These are phyloP conservation scores for Galeruca laticollis DNA, from an alignment of 2,888 invertebrate species.

Conservation along the genomic window DNA sequence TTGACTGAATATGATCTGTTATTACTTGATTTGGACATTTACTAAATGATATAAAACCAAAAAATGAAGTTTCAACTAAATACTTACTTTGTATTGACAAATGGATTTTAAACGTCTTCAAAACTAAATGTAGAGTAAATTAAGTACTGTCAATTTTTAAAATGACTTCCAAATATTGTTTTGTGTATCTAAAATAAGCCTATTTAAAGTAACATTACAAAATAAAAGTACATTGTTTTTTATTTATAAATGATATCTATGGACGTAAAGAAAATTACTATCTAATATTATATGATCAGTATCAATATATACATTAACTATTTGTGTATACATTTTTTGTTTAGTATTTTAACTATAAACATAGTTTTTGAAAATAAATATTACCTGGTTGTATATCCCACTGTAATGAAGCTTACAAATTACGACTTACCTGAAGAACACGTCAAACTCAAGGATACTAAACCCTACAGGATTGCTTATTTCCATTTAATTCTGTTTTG, in stretches of 20 bases:
- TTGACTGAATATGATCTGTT: slow-evolving; percentile 30
- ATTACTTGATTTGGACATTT: slow-evolving; percentile 28
- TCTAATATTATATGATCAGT: neutral
- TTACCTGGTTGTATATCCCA: neutral
- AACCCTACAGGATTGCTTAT: no score
- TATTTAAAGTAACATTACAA: neutral
- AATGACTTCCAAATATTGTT: neutral
- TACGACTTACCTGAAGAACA: neutral
- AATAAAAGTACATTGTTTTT: neutral
- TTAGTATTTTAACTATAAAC: neutral
- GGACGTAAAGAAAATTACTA: neutral
- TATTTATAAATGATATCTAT: neutral
- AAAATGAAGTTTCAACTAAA: slow-evolving; percentile 26
- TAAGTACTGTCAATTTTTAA: neutral
- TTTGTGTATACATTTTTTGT: no score
- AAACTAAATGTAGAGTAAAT: slow-evolving; percentile 4
- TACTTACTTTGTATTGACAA: slow-evolving; percentile 30
- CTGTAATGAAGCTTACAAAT: neutral
- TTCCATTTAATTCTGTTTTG: no score
- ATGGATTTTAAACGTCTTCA: slow-evolving; percentile 13
- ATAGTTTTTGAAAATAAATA: neutral
- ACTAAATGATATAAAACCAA: neutral
- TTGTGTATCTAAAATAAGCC: neutral
- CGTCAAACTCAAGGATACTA: no score
- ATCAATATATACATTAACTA: neutral